These are phyloP conservation scores for Cossypha niveicapilla DNA, from an alignment of 2,797 vertebrate genomes.

Conservation along the genomic window DNA sequence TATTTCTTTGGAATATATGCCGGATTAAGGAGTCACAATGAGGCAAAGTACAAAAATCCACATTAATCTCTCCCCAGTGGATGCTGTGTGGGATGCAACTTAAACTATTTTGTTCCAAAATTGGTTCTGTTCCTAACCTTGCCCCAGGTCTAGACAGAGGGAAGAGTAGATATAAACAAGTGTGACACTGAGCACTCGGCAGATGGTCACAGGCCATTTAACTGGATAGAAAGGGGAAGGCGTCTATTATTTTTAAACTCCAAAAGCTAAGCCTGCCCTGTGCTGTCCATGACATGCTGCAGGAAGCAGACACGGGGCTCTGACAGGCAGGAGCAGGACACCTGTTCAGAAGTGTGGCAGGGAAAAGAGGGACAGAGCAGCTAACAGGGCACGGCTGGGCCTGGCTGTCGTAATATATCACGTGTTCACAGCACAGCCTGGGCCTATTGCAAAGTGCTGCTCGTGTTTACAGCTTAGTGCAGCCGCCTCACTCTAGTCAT, in stretches of 20 bases:
- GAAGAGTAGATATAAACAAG: neutral
- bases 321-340: neutral
- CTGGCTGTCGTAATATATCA: fast-evolving
- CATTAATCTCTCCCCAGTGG: slow-evolving; percentile 78
- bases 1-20: slow-evolving; percentile 78
- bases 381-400: fast-evolving
- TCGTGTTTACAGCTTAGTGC: neutral
- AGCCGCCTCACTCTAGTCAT: fast-evolving
- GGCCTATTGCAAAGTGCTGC: neutral
- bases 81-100: slow-evolving; percentile 59
- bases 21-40: slow-evolving; percentile 84
- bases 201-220: slow-evolving; percentile 22
- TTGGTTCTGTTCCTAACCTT: slow-evolving; percentile 44
- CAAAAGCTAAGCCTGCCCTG: neutral
- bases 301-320: neutral
- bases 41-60: slow-evolving; percentile 82
- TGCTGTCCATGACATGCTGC: neutral
- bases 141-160: neutral
- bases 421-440: neutral
- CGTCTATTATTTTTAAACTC: neutral
- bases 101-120: slow-evolving; percentile 64
- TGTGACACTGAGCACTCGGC: neutral
- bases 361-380: neutral
- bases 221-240: slow-evolving; percentile 9
- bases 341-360: neutral